A percentile compares a stretch with the other conserved stretches of the same genome.
Evolutionary conservation across 2,888 invertebrate species (phyloP).

Genomic region (Galerucella nymphaeae): DNA sequence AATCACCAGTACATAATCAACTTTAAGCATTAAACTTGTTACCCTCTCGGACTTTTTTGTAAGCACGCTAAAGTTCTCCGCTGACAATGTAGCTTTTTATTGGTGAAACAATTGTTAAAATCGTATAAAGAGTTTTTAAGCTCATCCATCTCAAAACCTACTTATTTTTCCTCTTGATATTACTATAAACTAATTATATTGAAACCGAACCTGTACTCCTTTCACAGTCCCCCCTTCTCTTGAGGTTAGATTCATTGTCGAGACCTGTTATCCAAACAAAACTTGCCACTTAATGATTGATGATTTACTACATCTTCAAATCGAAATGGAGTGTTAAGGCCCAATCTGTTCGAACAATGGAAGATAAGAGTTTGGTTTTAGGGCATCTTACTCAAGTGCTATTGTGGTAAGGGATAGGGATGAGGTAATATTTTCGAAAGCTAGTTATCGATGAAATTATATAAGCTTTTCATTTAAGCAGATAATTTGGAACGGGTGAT

Average conservation of each 20-base stretch:
- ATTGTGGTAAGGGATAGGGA: conserved; percentile 38
- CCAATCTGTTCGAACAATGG: conserved; percentile 56
- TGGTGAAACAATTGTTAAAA: too few relatives aligned
- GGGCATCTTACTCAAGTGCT: conserved; percentile 54
- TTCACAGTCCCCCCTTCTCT: conserved; percentile 32
- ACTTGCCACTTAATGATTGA: conserved; percentile 57
- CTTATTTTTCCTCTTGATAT: not conserved
- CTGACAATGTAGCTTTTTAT: too few relatives aligned
- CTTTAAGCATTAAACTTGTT: too few relatives aligned
- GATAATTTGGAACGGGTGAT: too few relatives aligned
- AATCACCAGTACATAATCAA: too few relatives aligned
- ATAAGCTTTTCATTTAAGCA: not conserved
- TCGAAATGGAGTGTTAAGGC: conserved; percentile 51
- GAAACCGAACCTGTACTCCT: conserved; percentile 10
- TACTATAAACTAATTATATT: not conserved
- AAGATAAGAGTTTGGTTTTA: conserved; percentile 47
- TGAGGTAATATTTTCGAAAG: conserved; percentile 15
- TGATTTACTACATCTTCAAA: conserved; percentile 45
- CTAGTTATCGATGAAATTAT: not conserved
- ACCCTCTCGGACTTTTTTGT: too few relatives aligned
- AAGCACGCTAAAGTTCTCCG: too few relatives aligned
- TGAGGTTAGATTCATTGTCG: conserved; percentile 52
- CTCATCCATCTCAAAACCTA: not conserved
- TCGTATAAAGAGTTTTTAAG: too few relatives aligned
- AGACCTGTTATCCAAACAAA: conserved; percentile 54